phyloP scores from a whole-genome alignment of 2,797 vertebrate species.

The Capromys pilorides region DNA sequence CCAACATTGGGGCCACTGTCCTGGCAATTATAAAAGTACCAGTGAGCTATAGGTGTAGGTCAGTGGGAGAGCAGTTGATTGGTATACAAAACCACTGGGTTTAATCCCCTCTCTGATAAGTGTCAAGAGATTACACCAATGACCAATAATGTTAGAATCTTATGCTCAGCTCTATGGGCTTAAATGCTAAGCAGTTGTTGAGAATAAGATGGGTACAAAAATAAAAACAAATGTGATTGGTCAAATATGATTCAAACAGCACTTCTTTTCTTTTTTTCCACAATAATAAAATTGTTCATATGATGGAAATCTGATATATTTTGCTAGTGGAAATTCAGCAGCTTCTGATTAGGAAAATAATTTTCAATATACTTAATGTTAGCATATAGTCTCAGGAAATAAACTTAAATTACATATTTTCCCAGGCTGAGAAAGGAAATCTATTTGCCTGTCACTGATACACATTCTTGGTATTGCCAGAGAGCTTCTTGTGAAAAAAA shows the following conservation, averaged over 20 bases:
- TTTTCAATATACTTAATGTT: slow-evolving; percentile 55
- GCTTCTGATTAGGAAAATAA: background rate
- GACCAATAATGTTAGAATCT: background rate
- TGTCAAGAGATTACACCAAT: background rate
- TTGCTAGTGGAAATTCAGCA: slow-evolving; percentile 50
- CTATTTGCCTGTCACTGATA: slow-evolving; percentile 50
- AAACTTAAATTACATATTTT: slow-evolving; percentile 68
- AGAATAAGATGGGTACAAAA: background rate
- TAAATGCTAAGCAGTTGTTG: background rate
- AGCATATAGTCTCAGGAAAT: slow-evolving; percentile 56
- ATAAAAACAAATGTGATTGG: background rate
- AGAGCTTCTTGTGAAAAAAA: slow-evolving; percentile 63
- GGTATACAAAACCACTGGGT: background rate
- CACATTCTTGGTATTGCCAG: slow-evolving; percentile 55
- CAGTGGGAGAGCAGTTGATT: background rate
- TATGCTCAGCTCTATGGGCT: background rate
- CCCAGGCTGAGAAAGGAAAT: slow-evolving; percentile 65
- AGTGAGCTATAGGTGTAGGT: background rate
- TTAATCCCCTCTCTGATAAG: background rate
- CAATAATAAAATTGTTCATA: slow-evolving; percentile 25
- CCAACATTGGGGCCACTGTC: no score
- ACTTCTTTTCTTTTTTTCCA: background rate
- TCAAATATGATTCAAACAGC: background rate
- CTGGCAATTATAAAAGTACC: background rate
- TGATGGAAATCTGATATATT: slow-evolving; percentile 27